Evolutionary conservation across 2,113 vertebrate genomes (phyloP).

Genomic region (Eulacestoma nigropectus): DNA sequence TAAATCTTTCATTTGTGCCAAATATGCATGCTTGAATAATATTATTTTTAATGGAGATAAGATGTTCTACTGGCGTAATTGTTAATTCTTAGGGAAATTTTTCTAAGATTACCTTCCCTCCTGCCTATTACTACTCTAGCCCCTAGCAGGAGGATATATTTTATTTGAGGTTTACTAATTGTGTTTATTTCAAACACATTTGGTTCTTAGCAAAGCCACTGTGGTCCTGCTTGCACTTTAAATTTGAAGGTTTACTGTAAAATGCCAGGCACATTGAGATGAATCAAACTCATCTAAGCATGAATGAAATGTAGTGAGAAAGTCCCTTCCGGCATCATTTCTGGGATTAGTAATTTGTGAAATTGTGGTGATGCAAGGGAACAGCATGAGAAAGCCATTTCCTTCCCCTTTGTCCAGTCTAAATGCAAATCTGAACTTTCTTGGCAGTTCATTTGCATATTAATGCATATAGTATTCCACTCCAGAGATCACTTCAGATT

Average conservation of each 20-base stretch:
- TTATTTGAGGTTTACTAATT: constrained; percentile 34
- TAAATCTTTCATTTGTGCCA: not conserved
- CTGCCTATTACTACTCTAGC: not conserved
- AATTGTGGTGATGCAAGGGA: constrained; percentile 60
- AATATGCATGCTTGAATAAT: not conserved
- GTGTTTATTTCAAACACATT: constrained; percentile 37
- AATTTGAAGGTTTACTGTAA: constrained; percentile 39
- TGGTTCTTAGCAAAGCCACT: constrained; percentile 6
- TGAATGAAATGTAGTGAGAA: constrained; percentile 57
- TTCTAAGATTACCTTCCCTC: not conserved
- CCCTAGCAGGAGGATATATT: not conserved
- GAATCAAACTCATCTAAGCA: constrained; percentile 55
- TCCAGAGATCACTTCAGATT: constrained; percentile 72
- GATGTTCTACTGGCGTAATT: not conserved
- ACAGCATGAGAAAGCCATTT: constrained; percentile 64
- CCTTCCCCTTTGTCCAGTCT: constrained; percentile 72
- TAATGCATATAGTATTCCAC: constrained; percentile 70
- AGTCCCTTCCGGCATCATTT: constrained; percentile 64
- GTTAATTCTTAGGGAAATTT: constrained; percentile 1
- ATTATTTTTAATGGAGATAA: not conserved
- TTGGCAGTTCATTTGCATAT: constrained; percentile 73
- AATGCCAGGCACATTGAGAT: constrained; percentile 56
- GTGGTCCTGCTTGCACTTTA: constrained; percentile 31
- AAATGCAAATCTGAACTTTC: constrained; percentile 79
- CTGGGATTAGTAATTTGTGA: constrained; percentile 69